Evolutionary conservation across 2,113 vertebrate species (phyloP).

Genomic region (Turnix velox): DNA sequence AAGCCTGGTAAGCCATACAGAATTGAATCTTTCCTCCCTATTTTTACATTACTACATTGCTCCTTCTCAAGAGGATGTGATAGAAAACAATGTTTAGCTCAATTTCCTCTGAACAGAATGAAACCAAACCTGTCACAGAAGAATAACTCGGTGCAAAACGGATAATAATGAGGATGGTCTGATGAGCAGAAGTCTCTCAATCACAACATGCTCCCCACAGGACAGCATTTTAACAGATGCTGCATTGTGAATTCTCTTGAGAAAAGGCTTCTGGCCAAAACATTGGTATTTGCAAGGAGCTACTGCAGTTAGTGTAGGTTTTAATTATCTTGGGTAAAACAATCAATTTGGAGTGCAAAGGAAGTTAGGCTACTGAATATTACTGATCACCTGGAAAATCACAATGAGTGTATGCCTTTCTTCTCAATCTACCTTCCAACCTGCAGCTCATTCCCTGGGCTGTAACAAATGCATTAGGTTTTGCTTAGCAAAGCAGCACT

Average conservation of each 20-base stretch:
- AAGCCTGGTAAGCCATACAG: neutral
- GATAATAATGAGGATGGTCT: conserved; percentile 17
- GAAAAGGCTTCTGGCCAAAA: conserved; percentile 51
- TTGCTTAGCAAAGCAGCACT: conserved; percentile 5
- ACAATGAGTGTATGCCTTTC: conserved; percentile 3
- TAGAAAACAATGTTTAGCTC: conserved; percentile 13
- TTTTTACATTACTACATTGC: neutral
- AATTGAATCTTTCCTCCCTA: neutral
- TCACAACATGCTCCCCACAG: conserved; percentile 32
- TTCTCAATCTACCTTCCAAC: conserved; percentile 12
- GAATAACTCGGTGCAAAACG: conserved; percentile 38
- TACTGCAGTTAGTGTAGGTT: conserved; percentile 18
- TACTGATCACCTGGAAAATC: conserved; percentile 54
- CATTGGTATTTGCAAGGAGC: conserved; percentile 43
- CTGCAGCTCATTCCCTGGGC: neutral
- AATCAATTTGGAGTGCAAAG: conserved; percentile 30
- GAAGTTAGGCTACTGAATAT: conserved; percentile 32
- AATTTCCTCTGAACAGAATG: conserved; percentile 48
- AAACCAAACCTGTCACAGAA: conserved; percentile 38
- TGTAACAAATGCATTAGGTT: conserved; percentile 21
- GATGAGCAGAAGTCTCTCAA: conserved; percentile 36
- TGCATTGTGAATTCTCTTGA: conserved; percentile 33
- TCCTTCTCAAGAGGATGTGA: conserved; percentile 4
- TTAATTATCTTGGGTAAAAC: conserved; percentile 55
- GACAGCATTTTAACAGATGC: conserved; percentile 10